phyloP scores from a whole-genome alignment of 2,888 invertebrate genomes.

The Zygothrica quintamaculata region DNA sequence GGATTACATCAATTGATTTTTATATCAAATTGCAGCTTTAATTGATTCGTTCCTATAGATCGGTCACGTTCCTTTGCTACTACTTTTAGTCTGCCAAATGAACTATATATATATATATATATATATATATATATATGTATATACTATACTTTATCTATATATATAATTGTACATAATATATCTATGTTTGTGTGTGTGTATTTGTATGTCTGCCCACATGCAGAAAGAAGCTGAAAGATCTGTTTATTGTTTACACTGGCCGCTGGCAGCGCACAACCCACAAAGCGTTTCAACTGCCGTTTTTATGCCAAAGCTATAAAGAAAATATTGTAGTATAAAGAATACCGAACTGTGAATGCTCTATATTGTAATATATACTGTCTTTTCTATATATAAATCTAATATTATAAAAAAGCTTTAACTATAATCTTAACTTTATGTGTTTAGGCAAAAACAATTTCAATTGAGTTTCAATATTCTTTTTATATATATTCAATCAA shows the following conservation, averaged over 20 bases:
- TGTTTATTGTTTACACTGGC: constrained; percentile 73
- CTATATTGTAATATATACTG: too few relatives aligned
- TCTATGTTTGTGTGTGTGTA: constrained; percentile 1
- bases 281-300: not conserved
- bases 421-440: too few relatives aligned
- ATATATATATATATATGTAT: not conserved
- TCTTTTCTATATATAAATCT: too few relatives aligned
- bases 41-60: not conserved
- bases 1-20: not conserved
- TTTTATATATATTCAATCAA: too few relatives aligned
- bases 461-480: too few relatives aligned
- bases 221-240: constrained; percentile 54
- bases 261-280: constrained; percentile 16
- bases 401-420: too few relatives aligned
- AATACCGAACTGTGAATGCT: constrained; percentile 3
- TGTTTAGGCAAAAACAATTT: too few relatives aligned
- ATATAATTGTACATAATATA: not conserved
- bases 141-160: constrained; percentile 1
- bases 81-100: constrained; percentile 42
- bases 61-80: not conserved
- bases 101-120: constrained; percentile 22
- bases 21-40: not conserved
- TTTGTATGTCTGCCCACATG: constrained; percentile 26
- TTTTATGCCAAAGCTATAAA: constrained; percentile 42
- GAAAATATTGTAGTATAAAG: not conserved